phyloP scores from a whole-genome alignment of 2,888 invertebrate species.

The Thereva nobilitata region DNA sequence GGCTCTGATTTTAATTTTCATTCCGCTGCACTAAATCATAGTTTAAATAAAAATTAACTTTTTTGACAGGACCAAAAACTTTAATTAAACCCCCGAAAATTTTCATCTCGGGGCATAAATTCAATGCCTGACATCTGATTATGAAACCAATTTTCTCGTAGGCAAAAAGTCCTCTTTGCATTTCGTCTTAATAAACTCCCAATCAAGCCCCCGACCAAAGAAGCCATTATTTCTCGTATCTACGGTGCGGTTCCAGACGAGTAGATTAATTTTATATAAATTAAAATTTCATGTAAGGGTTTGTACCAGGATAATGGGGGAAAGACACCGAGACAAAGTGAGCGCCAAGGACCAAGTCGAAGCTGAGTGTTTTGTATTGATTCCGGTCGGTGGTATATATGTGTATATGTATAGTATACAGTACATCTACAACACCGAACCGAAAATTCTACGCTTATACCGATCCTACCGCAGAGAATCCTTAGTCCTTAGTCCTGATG shows the following conservation, averaged over 20 bases:
- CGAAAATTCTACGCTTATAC: too few species aligned
- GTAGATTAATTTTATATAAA: constrained; percentile 44
- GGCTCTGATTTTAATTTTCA: too few species aligned
- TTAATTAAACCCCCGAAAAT: too few species aligned
- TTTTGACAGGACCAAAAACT: too few species aligned
- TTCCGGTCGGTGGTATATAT: constrained; percentile 29
- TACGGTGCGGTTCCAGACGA: constrained; percentile 43
- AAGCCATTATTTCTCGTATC: constrained; percentile 41
- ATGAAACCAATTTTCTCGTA: constrained; percentile 38
- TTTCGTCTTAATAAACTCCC: constrained; percentile 42
- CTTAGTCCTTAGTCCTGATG: too few species aligned
- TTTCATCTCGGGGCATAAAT: too few species aligned
- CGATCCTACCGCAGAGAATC: too few species aligned
- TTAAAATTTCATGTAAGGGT: constrained; percentile 43
- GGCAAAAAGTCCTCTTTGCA: constrained; percentile 42
- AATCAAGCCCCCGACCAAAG: constrained; percentile 35
- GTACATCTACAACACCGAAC: too few species aligned
- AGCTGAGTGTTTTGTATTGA: constrained; percentile 41
- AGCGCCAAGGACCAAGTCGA: constrained; percentile 32
- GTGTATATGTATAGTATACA: constrained; percentile 6
- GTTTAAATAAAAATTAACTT: too few species aligned
- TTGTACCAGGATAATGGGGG: constrained; percentile 40
- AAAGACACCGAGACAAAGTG: constrained; percentile 38
- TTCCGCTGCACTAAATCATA: too few species aligned
- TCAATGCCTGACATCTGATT: neutral